Conservation (phyloP, 2,888 invertebrate genomes). For the Thymelicus sylvestris region DNA sequence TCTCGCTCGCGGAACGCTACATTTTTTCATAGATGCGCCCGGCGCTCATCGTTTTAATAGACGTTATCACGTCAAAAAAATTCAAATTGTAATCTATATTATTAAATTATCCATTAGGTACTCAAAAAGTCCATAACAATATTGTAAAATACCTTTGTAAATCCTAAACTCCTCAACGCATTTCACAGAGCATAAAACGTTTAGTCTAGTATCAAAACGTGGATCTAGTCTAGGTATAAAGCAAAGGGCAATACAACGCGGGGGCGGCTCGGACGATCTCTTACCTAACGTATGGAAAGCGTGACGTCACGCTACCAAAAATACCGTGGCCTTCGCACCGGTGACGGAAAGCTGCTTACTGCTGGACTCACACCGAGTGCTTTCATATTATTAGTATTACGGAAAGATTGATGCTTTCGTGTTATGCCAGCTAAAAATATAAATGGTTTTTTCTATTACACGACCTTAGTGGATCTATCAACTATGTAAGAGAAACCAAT, state of each 20-base stretch:
- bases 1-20: too few relatives aligned
- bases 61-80: too few relatives aligned
- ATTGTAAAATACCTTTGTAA: too few relatives aligned
- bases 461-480: slow-evolving; percentile 12
- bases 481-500: neutral
- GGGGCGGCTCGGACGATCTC: slow-evolving; percentile 33
- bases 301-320: slow-evolving; percentile 66
- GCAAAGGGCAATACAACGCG: slow-evolving; percentile 14
- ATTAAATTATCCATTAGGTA: too few relatives aligned
- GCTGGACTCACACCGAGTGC: slow-evolving; percentile 56
- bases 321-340: slow-evolving; percentile 72
- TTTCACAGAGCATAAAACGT: too few relatives aligned
- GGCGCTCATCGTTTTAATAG: too few relatives aligned
- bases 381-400: slow-evolving; percentile 48
- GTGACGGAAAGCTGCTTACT: slow-evolving; percentile 68
- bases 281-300: slow-evolving; percentile 63
- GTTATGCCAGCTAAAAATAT: slow-evolving; percentile 38
- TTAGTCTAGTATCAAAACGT: neutral
- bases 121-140: too few relatives aligned
- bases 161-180: too few relatives aligned
- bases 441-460: slow-evolving; percentile 9
- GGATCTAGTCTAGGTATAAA: slow-evolving; percentile 6
- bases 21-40: too few relatives aligned
- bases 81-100: too few relatives aligned
- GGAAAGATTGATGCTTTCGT: slow-evolving; percentile 58